Percentiles rank a stretch among this genome's conserved stretches.
Evolutionary conservation across 2,113 vertebrate species (phyloP).

Genomic region (Nettapus auritus): DNA sequence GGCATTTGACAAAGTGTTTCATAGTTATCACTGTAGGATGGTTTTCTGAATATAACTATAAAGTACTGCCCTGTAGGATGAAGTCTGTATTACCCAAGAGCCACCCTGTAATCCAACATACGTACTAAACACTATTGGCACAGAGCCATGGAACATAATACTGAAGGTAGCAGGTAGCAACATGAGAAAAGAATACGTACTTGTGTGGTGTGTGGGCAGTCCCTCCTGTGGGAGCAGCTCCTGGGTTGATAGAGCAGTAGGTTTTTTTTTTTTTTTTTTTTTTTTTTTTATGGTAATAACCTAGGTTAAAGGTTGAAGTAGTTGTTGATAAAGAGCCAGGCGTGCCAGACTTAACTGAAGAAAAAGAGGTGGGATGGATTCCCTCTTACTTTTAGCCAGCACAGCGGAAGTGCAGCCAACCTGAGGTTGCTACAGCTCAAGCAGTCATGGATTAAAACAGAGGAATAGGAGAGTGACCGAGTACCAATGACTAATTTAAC

Average conservation of each 20-base stretch:
- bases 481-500: not conserved
- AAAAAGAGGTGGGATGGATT: not conserved
- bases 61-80: not conserved
- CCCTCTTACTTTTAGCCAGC: slow-evolving; percentile 60
- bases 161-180: not conserved
- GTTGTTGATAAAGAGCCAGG: slow-evolving; percentile 81
- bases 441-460: slow-evolving; percentile 76
- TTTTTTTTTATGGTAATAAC: not conserved
- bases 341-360: slow-evolving; percentile 52
- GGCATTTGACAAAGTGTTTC: not conserved
- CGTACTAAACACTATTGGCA: not conserved
- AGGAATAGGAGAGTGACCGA: slow-evolving; percentile 84
- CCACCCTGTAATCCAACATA: not conserved
- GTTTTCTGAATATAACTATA: not conserved
- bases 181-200: not conserved
- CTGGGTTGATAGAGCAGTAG: not conserved
- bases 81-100: not conserved
- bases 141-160: not conserved
- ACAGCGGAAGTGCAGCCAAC: slow-evolving; percentile 77
- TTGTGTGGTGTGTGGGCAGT: not conserved
- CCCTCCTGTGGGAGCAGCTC: not conserved
- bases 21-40: not conserved
- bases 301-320: slow-evolving; percentile 82
- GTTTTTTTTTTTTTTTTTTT: not conserved
- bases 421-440: slow-evolving; percentile 71